phyloP scores from a whole-genome alignment of 2,113 vertebrate genomes.

The Gymnogyps californianus region DNA sequence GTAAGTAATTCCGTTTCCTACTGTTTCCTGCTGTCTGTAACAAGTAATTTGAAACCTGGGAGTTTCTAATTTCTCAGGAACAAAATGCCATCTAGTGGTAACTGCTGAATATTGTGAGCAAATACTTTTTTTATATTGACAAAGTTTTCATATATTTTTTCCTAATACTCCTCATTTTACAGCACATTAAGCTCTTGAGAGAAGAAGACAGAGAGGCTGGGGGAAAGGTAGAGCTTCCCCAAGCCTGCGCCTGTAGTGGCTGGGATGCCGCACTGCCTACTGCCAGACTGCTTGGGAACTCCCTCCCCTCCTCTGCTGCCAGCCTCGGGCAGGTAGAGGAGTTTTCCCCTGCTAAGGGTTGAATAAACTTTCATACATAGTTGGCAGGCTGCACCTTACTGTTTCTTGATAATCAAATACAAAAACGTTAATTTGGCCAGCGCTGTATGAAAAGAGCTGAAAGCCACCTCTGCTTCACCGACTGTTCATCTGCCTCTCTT shows the following conservation, averaged over 20 bases:
- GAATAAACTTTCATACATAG: neutral
- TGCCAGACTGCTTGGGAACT: neutral
- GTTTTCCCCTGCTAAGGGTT: neutral
- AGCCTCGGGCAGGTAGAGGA: neutral
- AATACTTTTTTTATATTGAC: neutral
- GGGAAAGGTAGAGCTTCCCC: neutral
- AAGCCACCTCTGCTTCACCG: neutral
- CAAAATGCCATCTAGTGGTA: conserved; percentile 70
- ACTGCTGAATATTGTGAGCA: neutral
- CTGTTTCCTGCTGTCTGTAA: neutral
- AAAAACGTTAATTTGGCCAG: neutral
- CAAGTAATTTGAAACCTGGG: neutral
- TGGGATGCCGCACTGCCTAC: rapidly evolving
- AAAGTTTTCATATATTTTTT: neutral
- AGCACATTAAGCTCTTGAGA: neutral
- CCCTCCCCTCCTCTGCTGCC: neutral
- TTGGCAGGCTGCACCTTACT: neutral
- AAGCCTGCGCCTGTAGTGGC: rapidly evolving
- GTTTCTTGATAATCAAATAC: neutral
- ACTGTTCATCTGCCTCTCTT: neutral
- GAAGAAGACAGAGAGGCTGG: neutral
- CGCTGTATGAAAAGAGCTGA: neutral
- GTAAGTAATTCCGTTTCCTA: conserved; percentile 11
- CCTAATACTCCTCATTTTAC: neutral
- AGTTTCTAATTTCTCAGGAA: conserved; percentile 11